Conservation (phyloP, 30 jellyfish, hydroid and myxozoan species). For the Calvadosia cruxmelitensis region DNA sequence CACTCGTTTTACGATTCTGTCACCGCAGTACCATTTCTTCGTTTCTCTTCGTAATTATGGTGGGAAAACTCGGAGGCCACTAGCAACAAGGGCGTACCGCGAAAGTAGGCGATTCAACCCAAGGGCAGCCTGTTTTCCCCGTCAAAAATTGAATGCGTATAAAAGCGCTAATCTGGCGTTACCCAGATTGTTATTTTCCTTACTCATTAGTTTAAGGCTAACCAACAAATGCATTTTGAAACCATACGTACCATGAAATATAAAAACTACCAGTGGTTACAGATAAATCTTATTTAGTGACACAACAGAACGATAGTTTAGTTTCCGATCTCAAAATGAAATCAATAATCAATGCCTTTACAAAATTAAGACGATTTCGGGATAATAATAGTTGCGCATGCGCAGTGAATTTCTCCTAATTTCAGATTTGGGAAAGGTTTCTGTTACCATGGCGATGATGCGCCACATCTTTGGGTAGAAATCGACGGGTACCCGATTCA, state of each 20-base stretch:
- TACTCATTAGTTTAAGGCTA: slow-evolving; percentile 78
- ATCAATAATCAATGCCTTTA: too few species aligned
- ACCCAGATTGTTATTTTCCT: slow-evolving; percentile 84
- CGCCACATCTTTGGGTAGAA: slow-evolving; percentile 82
- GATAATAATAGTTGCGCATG: slow-evolving; percentile 1
- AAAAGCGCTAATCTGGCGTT: slow-evolving; percentile 69
- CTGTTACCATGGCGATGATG: slow-evolving; percentile 8
- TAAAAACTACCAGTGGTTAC: not conserved
- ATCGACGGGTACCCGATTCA: slow-evolving; percentile 78
- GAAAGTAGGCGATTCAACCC: slow-evolving; percentile 59
- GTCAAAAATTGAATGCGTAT: slow-evolving; percentile 43
- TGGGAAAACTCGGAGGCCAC: slow-evolving; percentile 48
- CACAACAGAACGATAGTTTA: too few species aligned
- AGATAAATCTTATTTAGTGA: too few species aligned
- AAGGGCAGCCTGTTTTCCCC: slow-evolving; percentile 81
- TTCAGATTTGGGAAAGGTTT: not conserved
- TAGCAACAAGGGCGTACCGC: slow-evolving; percentile 59
- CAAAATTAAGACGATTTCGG: too few species aligned
- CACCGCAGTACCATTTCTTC: too few species aligned
- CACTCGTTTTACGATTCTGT: too few species aligned
- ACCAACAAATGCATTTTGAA: not conserved
- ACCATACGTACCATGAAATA: too few species aligned
- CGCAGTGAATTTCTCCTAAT: not conserved
- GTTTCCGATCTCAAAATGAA: too few species aligned
- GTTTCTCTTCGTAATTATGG: too few species aligned